A percentile compares a stretch with the other conserved stretches of the same genome.
Evolutionary conservation across 2,888 invertebrate species (phyloP).

Genomic region (Busseola fusca): DNA sequence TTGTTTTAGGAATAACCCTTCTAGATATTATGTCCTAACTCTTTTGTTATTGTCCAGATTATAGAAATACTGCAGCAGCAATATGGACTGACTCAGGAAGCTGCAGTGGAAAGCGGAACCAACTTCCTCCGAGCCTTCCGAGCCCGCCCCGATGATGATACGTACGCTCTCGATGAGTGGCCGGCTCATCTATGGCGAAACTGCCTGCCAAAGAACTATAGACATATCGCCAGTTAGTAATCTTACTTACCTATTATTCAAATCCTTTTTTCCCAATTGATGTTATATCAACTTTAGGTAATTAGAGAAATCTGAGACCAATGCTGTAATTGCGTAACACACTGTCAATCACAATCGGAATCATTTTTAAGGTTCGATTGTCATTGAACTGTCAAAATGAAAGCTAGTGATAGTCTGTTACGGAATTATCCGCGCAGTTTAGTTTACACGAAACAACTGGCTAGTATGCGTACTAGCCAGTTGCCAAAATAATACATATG

Average conservation of each 20-base stretch:
- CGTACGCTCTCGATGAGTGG: constrained; percentile 93
- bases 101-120: constrained; percentile 90
- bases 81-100: constrained; percentile 91
- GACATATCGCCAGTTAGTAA: constrained; percentile 91
- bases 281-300: too few relatives aligned
- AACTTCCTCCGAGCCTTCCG: constrained; percentile 93
- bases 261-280: not conserved
- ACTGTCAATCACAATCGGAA: too few relatives aligned
- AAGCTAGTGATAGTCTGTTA: too few relatives aligned
- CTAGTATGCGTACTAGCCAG: too few relatives aligned
- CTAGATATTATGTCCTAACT: not conserved
- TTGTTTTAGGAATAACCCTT: not conserved
- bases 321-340: too few relatives aligned
- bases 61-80: constrained; percentile 88
- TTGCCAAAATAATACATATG: not conserved
- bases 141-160: constrained; percentile 94
- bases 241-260: not conserved
- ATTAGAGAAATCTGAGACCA: too few relatives aligned
- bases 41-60: constrained; percentile 74
- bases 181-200: constrained; percentile 93
- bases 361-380: too few relatives aligned
- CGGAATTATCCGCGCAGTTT: too few relatives aligned
- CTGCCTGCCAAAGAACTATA: constrained; percentile 92
- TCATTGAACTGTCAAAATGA: too few relatives aligned
- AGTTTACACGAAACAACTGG: too few relatives aligned